phyloP scores from a whole-genome alignment of 2,888 invertebrate genomes.

The Tetragnatha montana region DNA sequence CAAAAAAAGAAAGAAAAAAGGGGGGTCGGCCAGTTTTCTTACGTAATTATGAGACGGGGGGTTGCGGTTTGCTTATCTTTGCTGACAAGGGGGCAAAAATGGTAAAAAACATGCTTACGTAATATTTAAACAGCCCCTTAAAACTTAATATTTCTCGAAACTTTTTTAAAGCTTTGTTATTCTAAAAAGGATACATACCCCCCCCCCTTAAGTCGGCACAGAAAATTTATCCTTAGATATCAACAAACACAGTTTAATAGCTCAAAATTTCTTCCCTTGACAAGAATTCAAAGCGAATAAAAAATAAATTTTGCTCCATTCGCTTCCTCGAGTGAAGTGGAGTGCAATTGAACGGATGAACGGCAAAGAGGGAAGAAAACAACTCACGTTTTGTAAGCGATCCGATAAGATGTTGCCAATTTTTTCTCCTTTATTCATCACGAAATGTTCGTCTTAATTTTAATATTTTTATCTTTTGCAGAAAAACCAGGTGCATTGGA shows the following conservation, averaged over 20 bases:
- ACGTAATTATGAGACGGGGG: too few species aligned
- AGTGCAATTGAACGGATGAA: not conserved
- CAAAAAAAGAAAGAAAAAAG: too few species aligned
- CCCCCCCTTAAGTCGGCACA: too few species aligned
- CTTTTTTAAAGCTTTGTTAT: conserved; percentile 4
- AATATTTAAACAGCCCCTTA: too few species aligned
- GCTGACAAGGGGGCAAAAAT: too few species aligned
- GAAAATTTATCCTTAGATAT: too few species aligned
- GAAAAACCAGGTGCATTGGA: conserved; percentile 93
- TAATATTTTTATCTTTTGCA: conserved; percentile 75
- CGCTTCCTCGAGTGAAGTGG: not conserved
- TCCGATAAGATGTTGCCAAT: not conserved
- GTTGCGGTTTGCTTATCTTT: too few species aligned
- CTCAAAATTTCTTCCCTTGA: not conserved
- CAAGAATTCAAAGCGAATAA: not conserved
- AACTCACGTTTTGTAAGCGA: not conserved
- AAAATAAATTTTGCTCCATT: not conserved
- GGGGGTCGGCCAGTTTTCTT: too few species aligned
- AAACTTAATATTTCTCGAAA: not conserved
- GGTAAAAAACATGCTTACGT: too few species aligned
- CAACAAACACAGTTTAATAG: too few species aligned
- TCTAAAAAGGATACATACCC: not conserved
- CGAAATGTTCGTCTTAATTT: not conserved
- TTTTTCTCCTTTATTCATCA: conserved; percentile 4
- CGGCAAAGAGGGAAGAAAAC: not conserved